Base-by-base conservation (phyloP, 2,113 vertebrate genomes). In the Micromys minutus region DNA sequence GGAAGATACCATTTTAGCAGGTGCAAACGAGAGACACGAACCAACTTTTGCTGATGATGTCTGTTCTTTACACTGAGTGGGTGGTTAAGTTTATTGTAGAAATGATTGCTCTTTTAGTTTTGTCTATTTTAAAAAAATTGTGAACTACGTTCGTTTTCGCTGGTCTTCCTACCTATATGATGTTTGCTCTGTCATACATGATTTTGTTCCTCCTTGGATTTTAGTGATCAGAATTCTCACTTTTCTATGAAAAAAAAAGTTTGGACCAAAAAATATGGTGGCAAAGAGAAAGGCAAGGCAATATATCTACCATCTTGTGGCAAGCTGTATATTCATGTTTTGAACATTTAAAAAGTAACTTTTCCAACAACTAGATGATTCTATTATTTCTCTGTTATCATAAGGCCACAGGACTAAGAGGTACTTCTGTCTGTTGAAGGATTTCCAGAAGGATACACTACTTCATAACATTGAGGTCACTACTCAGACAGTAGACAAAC, bases 201-300 rank as follows among this genome's bases (percentile, higher is more conserved):
- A 42, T 65, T 80, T 13, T 1, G 10, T 81, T 76, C 1, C 80
- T 76, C 1, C 26, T 55, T 71, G 1, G 1, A 47, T 36, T 89
- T 91, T 69, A 11, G 39, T 89, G 34, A 39, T 31, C 34, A 88
- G 47, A 55, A 21, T 79, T 93, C 61, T 94, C 36, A 86, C 13
- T 94, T 90, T 93, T 84, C 39, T 94, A 13, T 71, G 50, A 87
- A 95, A 94, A 21, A 12, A 26, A 36, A 42, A 0, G n/a, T 52
- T 94, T 87, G 9, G 26, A 69, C 63, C 31, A 65, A 22, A 3
- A 72, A 55, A 87, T n/a, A 72, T 75, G 59, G 69, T 1, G 77
- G 47, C 34, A 93, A 79, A 39, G 52, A 80, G 9, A 55, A 59
- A 83, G 83, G 22, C n/a, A 89, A 77, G 50, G 16, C 84, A 71